Evolutionary conservation across 2,888 invertebrate species (phyloP), one percentile per base, ranked within the genome.

Genomic region (Autographa pulchrina): DNA sequence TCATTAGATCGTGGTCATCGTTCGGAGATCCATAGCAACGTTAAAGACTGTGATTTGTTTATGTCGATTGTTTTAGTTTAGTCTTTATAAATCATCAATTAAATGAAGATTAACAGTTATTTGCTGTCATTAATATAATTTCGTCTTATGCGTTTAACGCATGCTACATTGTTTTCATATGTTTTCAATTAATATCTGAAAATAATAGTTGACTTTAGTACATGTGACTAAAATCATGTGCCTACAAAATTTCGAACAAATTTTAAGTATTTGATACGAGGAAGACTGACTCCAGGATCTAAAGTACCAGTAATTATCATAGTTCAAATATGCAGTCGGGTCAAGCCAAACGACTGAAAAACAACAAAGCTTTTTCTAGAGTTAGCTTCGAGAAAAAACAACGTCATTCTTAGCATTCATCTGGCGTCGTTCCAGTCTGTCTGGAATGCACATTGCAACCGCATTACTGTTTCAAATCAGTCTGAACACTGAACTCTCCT

Each of bases 1-100:
- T 68, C 67, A 76, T 72, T 65, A 56, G 54, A 25, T 63, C 56
- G 31, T 20, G 14, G 16, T 59, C 60, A 68, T 63, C 65, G 66
- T 72, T 41, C 25, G 32, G 61, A 60, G 66, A 60, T 25, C 13
- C 60, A 65, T 72, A 54, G 32, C 54, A 62, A 59, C 48, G 62
- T 52, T 52, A 54, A 60, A 38, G 2, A 32, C n/a, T 7, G 31
- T 32, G 31, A n/a, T 32, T 54, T 14, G 54, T 62, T 38, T 60
- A 67, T 75, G 48, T 35, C 74, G 65, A 48, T 18, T 16, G 3
- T 56, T n/a, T 2, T 48, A 65, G 43, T 74, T 62, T 13, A n/a
- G 66, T 18, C 31, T 25, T 13, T 63, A 63, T 38, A n/a, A 32
- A 38, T n/a, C 54, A 18, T 32, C 35, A 62, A 14, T 35, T 31